Evolutionary conservation across 2,797 vertebrate genomes (phyloP).

Genomic region (Hypotaenidia philippensis): DNA sequence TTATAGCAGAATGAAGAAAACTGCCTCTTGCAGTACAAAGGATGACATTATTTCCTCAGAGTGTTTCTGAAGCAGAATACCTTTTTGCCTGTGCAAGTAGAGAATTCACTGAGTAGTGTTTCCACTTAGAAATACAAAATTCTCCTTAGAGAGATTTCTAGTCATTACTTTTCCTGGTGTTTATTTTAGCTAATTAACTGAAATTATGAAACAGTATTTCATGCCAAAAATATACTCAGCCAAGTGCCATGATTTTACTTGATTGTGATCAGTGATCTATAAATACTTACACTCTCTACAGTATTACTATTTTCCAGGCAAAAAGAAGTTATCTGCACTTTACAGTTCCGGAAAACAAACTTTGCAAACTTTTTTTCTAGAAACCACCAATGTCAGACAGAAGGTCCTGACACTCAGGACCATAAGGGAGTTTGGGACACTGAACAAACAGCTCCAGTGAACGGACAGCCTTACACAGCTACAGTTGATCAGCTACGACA

Average conservation of each 20-base stretch:
- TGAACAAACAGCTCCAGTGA: neutral
- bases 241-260: neutral
- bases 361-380: neutral
- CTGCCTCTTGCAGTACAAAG: neutral
- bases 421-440: neutral
- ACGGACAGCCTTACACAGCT: neutral
- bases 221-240: neutral
- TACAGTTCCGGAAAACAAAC: neutral
- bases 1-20: conserved; percentile 24
- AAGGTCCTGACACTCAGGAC: neutral
- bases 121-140: neutral
- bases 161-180: neutral
- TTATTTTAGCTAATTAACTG: neutral
- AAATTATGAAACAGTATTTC: neutral
- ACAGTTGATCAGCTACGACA: neutral
- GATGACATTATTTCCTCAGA: neutral
- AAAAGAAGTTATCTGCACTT: neutral
- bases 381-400: neutral
- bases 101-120: neutral
- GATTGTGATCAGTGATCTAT: neutral
- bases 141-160: neutral
- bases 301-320: neutral
- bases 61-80: neutral
- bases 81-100: neutral
- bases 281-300: neutral